Percentiles rank a stretch among this genome's conserved stretches.
Conservation (phyloP, 1,140 invertebrate genomes). For the Phthorimaea operculella region DNA sequence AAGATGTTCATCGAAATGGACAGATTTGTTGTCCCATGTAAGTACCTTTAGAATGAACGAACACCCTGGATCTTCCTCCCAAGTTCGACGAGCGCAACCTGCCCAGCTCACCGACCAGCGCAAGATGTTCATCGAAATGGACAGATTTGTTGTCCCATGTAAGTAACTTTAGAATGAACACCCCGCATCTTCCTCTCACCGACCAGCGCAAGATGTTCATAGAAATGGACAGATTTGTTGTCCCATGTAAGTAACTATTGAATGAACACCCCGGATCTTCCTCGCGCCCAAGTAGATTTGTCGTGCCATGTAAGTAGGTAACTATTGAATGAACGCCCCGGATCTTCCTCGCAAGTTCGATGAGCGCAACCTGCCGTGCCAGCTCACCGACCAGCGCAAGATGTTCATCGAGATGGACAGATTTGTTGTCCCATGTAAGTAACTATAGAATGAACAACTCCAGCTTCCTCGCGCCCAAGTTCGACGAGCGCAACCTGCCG, state of each 20-base stretch:
- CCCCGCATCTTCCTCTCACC: background rate
- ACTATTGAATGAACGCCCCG: too few relatives aligned
- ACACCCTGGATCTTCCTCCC: background rate
- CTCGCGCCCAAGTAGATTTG: too few relatives aligned
- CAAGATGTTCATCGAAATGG: too few relatives aligned
- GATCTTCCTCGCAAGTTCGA: constrained; percentile 80
- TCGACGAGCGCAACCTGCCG: constrained; percentile 76
- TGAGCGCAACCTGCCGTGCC: constrained; percentile 75
- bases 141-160: too few relatives aligned
- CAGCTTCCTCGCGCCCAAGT: constrained; percentile 77
- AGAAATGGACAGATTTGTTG: too few relatives aligned
- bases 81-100: too few relatives aligned
- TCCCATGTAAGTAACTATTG: too few relatives aligned
- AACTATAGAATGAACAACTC: constrained; percentile 68
- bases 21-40: constrained; percentile 74
- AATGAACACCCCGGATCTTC: too few relatives aligned
- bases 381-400: constrained; percentile 74
- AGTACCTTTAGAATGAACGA: constrained; percentile 33
- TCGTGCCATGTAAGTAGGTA: too few relatives aligned
- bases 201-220: too few relatives aligned
- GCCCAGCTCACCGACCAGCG: too few relatives aligned
- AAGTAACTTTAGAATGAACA: too few relatives aligned
- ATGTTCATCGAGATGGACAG: constrained; percentile 85
- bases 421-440: constrained; percentile 73
- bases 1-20: constrained; percentile 83